Base-by-base conservation (phyloP, 1,140 invertebrate species). In the Oscheius sp. region DNA sequence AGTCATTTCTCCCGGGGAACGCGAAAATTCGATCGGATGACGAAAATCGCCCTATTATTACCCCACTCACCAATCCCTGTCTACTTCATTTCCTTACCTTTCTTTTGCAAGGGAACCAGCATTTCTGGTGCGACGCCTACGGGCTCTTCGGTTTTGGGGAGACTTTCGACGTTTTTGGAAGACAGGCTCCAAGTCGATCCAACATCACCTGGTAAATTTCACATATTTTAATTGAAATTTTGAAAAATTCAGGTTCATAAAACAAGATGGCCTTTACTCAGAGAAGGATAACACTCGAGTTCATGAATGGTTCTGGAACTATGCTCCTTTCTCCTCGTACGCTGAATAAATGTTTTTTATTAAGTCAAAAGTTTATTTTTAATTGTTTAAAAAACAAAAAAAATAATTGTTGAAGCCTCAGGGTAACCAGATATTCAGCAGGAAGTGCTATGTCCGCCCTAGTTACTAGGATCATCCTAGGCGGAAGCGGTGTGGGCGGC, bases 121-220 rank as follows among this genome's bases (percentile, higher is more conserved):
- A 76, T 32, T 76, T 76, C 34, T 76, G 75, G 75, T 76, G 75
- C 46, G 75, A 76, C 23, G 75, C 75, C 18, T 76, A 76, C 42
- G 75, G 75, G 7, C 66, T 76, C 2, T 61, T 73, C 59, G 65
- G 70, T 23, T 76, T 73, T 35, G 63, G 38, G 35, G 69, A 76
- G 31, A 34, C 64, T 4, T 76, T 76, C 45, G 75, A 76, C 38
- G 68, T 76, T 36, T 76, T 73, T 49, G 75, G 75, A 49, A 62
- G 70, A 64, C 59, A 42, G 35, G 75, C 75, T 2, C 75, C 75
- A 45, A 62, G 28, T 20, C n/a, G 65, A 32, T 59, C 42, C 15
- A 73, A 73, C 28, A 75, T 68, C 15, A 76, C 65, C 3, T 76
- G 75, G 75, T 76, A 23, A 32, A 68, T 64, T 15, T 18, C 36